Conservation (phyloP, 2,888 invertebrate species). For the Acrobasis suavella region DNA sequence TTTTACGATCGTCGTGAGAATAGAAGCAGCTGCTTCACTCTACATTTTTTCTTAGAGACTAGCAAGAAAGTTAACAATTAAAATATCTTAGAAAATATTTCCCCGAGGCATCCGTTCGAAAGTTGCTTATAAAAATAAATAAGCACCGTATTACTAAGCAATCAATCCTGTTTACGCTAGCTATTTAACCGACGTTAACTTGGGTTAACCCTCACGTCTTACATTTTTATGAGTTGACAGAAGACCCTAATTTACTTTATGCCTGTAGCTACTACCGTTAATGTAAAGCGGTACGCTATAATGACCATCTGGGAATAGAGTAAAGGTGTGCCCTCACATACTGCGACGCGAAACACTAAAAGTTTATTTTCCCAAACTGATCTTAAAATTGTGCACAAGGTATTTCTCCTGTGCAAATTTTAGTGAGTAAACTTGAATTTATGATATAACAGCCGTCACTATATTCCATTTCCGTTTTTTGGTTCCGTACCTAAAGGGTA, state of each 20-base stretch:
- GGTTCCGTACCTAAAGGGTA: no score
- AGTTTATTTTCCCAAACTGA: no score
- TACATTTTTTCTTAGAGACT: no score
- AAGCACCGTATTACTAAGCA: not conserved
- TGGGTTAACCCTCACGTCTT: conserved; percentile 1
- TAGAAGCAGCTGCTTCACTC: no score
- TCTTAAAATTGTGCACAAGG: no score
- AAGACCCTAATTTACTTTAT: conserved; percentile 20
- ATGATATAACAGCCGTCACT: no score
- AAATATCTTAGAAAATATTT: no score
- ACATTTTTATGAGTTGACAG: conserved; percentile 23
- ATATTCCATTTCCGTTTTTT: no score
- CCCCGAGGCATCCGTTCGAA: not conserved
- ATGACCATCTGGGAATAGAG: conserved; percentile 1
- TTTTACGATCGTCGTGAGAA: no score
- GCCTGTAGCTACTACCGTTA: conserved; percentile 5
- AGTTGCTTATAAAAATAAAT: not conserved
- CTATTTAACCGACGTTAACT: conserved; percentile 15
- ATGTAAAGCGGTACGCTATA: conserved; percentile 4
- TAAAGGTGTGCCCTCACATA: not conserved
- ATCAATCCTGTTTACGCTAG: conserved; percentile 11
- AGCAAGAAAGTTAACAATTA: no score
- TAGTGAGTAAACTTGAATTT: no score
- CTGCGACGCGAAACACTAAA: not conserved
- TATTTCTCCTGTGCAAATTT: no score